phyloP scores from a whole-genome alignment of 2,888 invertebrate genomes.

The Drosophila anceps region DNA sequence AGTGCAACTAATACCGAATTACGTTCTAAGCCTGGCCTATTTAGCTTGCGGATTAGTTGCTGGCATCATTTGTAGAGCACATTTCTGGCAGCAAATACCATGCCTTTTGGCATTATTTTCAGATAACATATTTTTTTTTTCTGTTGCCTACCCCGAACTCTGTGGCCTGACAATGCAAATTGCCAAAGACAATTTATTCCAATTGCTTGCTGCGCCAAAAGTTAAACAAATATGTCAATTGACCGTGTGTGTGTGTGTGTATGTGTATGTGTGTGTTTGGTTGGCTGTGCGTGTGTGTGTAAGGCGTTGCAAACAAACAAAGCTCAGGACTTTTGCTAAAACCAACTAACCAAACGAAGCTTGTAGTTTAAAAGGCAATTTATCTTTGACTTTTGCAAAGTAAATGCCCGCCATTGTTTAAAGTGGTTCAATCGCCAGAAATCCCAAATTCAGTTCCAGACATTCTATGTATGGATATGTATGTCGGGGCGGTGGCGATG shows the following conservation, averaged over 20 bases:
- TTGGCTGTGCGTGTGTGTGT: slow-evolving; percentile 14
- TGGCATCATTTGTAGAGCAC: slow-evolving; percentile 22
- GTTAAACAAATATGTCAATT: slow-evolving; percentile 63
- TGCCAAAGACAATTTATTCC: slow-evolving; percentile 71
- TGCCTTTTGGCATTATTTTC: slow-evolving; percentile 38
- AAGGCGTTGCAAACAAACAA: slow-evolving; percentile 54
- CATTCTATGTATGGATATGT: slow-evolving; percentile 18
- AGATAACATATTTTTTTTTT: slow-evolving; percentile 44
- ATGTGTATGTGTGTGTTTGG: neutral
- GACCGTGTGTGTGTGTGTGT: slow-evolving; percentile 7
- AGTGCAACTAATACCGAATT: slow-evolving; percentile 22
- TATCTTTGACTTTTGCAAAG: slow-evolving; percentile 77
- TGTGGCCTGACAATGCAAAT: slow-evolving; percentile 66
- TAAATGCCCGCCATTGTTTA: slow-evolving; percentile 76
- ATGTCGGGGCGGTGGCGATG: neutral
- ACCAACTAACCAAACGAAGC: slow-evolving; percentile 68
- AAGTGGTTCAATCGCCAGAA: slow-evolving; percentile 60
- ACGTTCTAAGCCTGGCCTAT: slow-evolving; percentile 13
- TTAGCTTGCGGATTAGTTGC: slow-evolving; percentile 6
- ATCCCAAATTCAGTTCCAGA: slow-evolving; percentile 5
- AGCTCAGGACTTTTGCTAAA: slow-evolving; percentile 67
- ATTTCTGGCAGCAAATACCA: slow-evolving; percentile 25
- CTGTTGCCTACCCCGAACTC: slow-evolving; percentile 14
- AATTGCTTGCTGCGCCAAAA: slow-evolving; percentile 63
- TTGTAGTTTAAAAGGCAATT: slow-evolving; percentile 79